Evolutionary conservation across 2,888 invertebrate species (phyloP).

Genomic region (Baronia brevicornis): DNA sequence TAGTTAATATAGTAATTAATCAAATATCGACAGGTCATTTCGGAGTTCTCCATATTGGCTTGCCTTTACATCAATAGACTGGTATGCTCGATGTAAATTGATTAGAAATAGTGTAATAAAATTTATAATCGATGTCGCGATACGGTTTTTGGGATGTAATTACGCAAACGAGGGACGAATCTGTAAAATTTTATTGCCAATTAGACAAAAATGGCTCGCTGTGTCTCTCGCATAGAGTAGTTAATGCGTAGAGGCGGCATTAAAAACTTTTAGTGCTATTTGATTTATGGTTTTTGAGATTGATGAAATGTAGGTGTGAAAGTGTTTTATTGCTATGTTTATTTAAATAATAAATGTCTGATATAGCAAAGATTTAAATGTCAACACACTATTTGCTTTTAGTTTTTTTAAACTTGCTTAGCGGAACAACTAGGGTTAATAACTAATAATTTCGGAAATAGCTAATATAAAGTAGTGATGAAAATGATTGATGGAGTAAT

Average conservation of each 20-base stretch:
- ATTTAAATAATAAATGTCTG: no score
- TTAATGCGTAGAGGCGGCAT: constrained; percentile 3
- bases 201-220: constrained; percentile 27
- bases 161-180: constrained; percentile 19
- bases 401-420: no score
- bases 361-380: no score
- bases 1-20: constrained; percentile 9
- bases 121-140: constrained; percentile 15
- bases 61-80: constrained; percentile 8
- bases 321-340: no score
- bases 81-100: constrained; percentile 19
- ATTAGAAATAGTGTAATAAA: constrained; percentile 22
- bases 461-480: no score
- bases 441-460: no score
- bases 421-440: no score
- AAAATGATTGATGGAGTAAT: no score
- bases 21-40: constrained; percentile 11
- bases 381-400: no score
- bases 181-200: constrained; percentile 28
- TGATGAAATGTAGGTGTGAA: no score
- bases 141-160: constrained; percentile 19
- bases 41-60: constrained; percentile 2
- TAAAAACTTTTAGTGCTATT: no score
- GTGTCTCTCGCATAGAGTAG: constrained; percentile 20
- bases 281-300: no score